Evolutionary conservation across 2,113 vertebrate genomes (phyloP), one percentile per base, ranked within the genome.

Genomic region (Turdus rufiventris): DNA sequence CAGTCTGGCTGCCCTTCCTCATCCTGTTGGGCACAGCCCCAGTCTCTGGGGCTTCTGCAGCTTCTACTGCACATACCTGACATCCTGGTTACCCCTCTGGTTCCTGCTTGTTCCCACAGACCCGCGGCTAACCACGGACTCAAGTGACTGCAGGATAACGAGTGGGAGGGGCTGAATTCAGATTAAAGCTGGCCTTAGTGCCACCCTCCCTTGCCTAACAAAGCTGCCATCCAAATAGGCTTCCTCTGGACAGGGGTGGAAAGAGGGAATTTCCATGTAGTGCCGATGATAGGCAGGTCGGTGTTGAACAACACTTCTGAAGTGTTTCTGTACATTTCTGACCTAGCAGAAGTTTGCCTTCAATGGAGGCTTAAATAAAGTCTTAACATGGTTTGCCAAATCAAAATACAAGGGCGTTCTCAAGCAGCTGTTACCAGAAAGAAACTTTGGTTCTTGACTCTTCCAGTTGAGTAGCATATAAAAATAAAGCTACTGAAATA

Each of bases 181-280:
- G 28, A 18, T 65, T 60, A 12, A 2, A 1, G 2, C 25, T 1
- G 2, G 40, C 67, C 43, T 48, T 21, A 18, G 47, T 0, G 1
- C 24, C 14, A 58, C n/a, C 28, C 17, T 71, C 51, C 66, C n/a
- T 19, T 31, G 8, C 43, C 60, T 31, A 38, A 48, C 3, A 38
- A 51, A 88, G 42, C 48, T 56, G 43, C 67, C 53, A 23, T 13
- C 20, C 3, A 5, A 45, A 65, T 0, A 25, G 10, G 8, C 40
- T 58, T 89, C 76, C 51, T 62, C 48, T 31, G 28, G 51, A 18
- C 48, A 58, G 23, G 24, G 23, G 6, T 2, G 23, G 36, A 34
- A 83, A 40, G 34, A 88, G 4, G 31, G 13, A 28, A 10, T 25
- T 53, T 71, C 81, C 34, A 28, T 6, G 12, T n/a, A 11, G 19